Evolutionary conservation across 2,888 invertebrate genomes (phyloP).

Genomic region (Tetropium fuscum): DNA sequence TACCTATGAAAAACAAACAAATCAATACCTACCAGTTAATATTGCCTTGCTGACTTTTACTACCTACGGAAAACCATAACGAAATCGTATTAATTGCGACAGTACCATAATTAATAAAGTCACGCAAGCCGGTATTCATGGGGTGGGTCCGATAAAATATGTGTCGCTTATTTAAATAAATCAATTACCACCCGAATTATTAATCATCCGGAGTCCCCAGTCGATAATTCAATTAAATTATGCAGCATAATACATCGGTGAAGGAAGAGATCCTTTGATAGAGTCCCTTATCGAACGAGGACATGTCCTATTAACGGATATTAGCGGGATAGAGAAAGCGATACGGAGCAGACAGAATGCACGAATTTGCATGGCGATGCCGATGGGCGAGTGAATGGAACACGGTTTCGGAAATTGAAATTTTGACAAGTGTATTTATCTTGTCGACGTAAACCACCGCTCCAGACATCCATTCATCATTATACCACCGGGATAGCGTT

Average conservation of each 20-base stretch:
- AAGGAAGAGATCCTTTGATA: slow-evolving; percentile 21
- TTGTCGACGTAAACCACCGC: slow-evolving; percentile 57
- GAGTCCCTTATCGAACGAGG: slow-evolving; percentile 9
- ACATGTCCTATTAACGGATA: slow-evolving; percentile 29
- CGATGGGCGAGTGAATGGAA: slow-evolving; percentile 53
- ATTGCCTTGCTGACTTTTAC: too few relatives aligned
- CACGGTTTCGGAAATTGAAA: slow-evolving; percentile 64
- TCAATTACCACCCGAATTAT: slow-evolving; percentile 24
- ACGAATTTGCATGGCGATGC: slow-evolving; percentile 58
- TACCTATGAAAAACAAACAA: too few relatives aligned
- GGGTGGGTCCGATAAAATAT: too few relatives aligned
- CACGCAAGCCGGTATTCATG: too few relatives aligned
- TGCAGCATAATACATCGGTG: slow-evolving; percentile 4
- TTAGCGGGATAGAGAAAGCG: slow-evolving; percentile 28
- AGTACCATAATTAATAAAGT: too few relatives aligned
- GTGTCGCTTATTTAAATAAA: slow-evolving; percentile 22
- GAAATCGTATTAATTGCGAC: too few relatives aligned
- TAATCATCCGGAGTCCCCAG: slow-evolving; percentile 12
- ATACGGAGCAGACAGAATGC: slow-evolving; percentile 33
- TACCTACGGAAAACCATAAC: too few relatives aligned
- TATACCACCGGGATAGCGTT: slow-evolving; percentile 42
- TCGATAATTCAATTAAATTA: slow-evolving; percentile 24
- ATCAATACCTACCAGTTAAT: too few relatives aligned
- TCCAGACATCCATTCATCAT: slow-evolving; percentile 56
- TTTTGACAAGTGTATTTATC: slow-evolving; percentile 65